Evolutionary conservation across 2,888 invertebrate genomes (phyloP).

Genomic region (Elysia crispata): DNA sequence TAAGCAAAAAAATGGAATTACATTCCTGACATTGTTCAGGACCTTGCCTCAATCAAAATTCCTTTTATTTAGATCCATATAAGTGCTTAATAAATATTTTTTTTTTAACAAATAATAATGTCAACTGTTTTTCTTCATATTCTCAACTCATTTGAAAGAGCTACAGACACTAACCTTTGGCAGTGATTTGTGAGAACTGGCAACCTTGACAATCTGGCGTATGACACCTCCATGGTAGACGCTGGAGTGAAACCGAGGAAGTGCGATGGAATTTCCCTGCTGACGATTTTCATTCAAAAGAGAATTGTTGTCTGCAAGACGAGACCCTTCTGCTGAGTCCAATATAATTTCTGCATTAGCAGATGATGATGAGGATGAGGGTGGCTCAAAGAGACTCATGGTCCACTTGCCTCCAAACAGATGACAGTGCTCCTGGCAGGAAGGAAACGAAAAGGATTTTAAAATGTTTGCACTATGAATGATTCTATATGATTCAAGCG

Average conservation of each 20-base stretch:
- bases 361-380: conserved; percentile 11
- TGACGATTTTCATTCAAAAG: conserved; percentile 73
- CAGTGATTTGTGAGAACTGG: conserved; percentile 4
- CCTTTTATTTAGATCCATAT: too few species aligned
- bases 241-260: conserved; percentile 88
- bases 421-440: conserved; percentile 66
- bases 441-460: too few species aligned
- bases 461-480: too few species aligned
- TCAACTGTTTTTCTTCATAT: too few species aligned
- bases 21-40: too few species aligned
- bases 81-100: too few species aligned
- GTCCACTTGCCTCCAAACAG: conserved; percentile 74
- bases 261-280: conserved; percentile 80
- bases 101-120: too few species aligned
- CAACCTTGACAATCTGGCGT: conserved; percentile 83
- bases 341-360: background rate
- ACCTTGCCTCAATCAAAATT: too few species aligned
- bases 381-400: conserved; percentile 12
- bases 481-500: too few species aligned
- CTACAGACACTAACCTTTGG: conserved; percentile 22
- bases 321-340: conserved; percentile 46
- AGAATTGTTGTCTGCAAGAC: conserved; percentile 54
- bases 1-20: too few species aligned
- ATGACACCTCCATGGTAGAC: conserved; percentile 95
- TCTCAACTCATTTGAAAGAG: too few species aligned